Evolutionary conservation across 2,888 invertebrate species (phyloP).

Genomic region (Mesorhabditis sp.): DNA sequence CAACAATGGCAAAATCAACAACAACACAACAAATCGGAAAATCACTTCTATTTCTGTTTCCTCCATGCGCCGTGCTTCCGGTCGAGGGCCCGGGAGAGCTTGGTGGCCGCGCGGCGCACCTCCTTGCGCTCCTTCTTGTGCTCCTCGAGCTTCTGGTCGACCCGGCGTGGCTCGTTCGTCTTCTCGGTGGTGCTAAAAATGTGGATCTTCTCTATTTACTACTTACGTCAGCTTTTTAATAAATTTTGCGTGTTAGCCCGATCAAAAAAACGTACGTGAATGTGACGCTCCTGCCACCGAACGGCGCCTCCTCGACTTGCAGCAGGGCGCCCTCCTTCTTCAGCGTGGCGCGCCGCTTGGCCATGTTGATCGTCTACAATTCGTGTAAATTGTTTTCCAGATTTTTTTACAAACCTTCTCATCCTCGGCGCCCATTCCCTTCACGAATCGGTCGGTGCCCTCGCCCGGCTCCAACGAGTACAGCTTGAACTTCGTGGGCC

Average conservation of each 20-base stretch:
- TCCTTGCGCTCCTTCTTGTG: neutral
- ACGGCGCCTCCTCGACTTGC: slow-evolving; percentile 30
- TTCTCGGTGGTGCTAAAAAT: no score
- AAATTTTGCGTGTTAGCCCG: neutral
- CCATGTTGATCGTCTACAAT: neutral
- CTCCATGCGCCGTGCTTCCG: neutral
- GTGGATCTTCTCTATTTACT: no score
- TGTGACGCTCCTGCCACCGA: slow-evolving; percentile 47
- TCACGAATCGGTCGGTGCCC: neutral
- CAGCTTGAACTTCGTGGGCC: slow-evolving; percentile 1
- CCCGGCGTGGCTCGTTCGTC: no score
- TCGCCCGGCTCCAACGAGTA: neutral
- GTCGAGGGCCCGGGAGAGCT: neutral
- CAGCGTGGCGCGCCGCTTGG: slow-evolving; percentile 5
- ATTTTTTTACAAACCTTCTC: neutral
- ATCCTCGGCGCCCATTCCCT: neutral
- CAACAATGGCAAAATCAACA: slow-evolving; percentile 2
- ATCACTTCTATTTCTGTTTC: no score
- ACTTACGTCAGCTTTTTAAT: neutral
- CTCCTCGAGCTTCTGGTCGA: neutral
- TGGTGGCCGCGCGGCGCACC: neutral
- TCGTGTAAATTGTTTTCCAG: no score
- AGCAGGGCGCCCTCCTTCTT: slow-evolving; percentile 17
- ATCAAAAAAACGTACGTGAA: slow-evolving; percentile 23
- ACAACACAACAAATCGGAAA: neutral